Base-by-base conservation (phyloP, 2,797 vertebrate species). In the Muraenolepis orangiensis region DNA sequence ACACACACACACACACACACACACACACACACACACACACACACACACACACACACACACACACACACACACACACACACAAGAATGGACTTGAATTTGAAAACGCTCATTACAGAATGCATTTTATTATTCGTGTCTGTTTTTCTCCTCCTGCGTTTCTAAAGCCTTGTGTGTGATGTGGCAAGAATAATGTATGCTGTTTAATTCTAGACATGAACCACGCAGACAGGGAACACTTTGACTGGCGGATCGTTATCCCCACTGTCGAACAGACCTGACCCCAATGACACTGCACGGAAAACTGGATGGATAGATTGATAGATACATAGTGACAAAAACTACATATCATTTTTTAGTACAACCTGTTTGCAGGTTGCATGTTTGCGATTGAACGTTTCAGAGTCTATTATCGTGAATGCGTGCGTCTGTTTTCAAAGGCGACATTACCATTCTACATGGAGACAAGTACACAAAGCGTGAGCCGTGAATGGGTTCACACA, bases 181-280 rank as follows among this genome's bases (percentile, higher is more conserved):
- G 66, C 0, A 51, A 88, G 86, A 89, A 86, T 88, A 80, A 84
- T 82, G 72, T 76, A 80, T 77, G 74, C 80, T 85, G 78, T 82
- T 87, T 91, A 90, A 90, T 88, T 90, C 82, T 76, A 86, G 85
- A 83, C 85, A 75, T 83, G 86, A 82, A 83, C 78, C 28, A 46
- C 76, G 83, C 71, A 83, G 85, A 83, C 82, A 79, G 79, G 69
- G 79, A 82, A 83, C 85, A 86, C 75, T 76, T 75, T 73, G 88
- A 80, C 79, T 76, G 76, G 46, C 76, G 84, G 86, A 84, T 82
- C 87, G 91, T 90, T 89, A 83, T 81, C 85, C 80, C 61, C n/a
- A 72, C 72, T 40, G 82, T 84, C 83, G 78, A 81, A 82, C 74
- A 72, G 73, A 80, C 76, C 66, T 1, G 31, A 82, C 83, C 81